Conservation (phyloP, 2,888 invertebrate genomes). For the Yponomeuta plumbellus region DNA sequence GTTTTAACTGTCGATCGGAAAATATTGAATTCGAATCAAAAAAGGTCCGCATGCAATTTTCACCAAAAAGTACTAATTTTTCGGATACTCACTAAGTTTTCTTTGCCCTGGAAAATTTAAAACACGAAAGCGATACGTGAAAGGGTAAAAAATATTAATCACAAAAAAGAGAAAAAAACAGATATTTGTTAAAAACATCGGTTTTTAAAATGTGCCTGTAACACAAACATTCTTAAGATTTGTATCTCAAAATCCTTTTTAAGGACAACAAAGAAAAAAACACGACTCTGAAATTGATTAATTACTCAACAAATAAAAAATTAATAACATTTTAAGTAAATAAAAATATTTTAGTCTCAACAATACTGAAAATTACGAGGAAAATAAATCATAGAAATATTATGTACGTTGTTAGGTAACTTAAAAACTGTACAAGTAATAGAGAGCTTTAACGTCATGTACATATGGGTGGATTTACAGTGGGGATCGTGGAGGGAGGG, state of each 20-base stretch:
- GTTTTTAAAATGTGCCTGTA: constrained; percentile 19
- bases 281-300: not conserved
- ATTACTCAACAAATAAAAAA: not conserved
- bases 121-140: constrained; percentile 56
- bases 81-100: constrained; percentile 71
- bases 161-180: constrained; percentile 34
- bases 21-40: not conserved
- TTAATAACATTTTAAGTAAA: constrained; percentile 11
- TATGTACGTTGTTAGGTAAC: constrained; percentile 6
- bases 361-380: constrained; percentile 13
- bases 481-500: not conserved
- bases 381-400: constrained; percentile 2
- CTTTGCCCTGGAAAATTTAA: constrained; percentile 73
- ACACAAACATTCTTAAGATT: constrained; percentile 30
- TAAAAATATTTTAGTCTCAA: constrained; percentile 11
- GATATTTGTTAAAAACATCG: constrained; percentile 37
- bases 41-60: constrained; percentile 45
- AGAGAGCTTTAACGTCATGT: constrained; percentile 19
- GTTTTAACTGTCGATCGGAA: not conserved
- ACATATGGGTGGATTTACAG: constrained; percentile 22
- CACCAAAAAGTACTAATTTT: constrained; percentile 37
- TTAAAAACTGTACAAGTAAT: constrained; percentile 4
- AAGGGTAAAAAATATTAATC: constrained; percentile 51
- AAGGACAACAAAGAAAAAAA: constrained; percentile 7
- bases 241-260: constrained; percentile 46